Percentiles rank a stretch among this genome's conserved stretches.
Conservation (phyloP, 2,797 vertebrate genomes). For the Etheostoma nigrum region DNA sequence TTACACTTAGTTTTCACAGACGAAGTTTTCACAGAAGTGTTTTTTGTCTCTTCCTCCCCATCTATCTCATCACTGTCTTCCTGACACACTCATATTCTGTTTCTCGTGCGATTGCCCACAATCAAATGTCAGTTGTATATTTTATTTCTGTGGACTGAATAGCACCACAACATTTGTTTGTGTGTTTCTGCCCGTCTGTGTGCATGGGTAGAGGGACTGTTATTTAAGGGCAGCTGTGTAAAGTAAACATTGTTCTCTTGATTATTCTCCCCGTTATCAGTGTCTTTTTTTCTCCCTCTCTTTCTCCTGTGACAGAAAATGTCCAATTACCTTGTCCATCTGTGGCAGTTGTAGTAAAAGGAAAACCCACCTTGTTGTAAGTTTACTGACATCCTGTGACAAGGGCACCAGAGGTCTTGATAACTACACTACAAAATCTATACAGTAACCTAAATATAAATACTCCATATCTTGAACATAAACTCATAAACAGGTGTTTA, state of each 20-base stretch:
- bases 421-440: neutral
- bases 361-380: neutral
- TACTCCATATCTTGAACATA: neutral
- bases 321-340: neutral
- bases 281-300: neutral
- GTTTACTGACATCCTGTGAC: neutral
- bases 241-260: slow-evolving; percentile 32
- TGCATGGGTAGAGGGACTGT: slow-evolving; percentile 27
- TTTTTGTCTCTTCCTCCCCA: slow-evolving; percentile 4
- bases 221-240: slow-evolving; percentile 52
- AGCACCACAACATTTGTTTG: slow-evolving; percentile 24
- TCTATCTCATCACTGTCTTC: slow-evolving; percentile 12
- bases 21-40: neutral
- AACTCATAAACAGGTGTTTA: neutral
- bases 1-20: neutral
- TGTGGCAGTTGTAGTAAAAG: neutral
- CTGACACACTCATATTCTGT: slow-evolving; percentile 16
- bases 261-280: slow-evolving; percentile 8
- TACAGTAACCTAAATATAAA: neutral
- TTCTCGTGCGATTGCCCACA: slow-evolving; percentile 57
- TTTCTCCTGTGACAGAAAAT: neutral
- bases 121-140: slow-evolving; percentile 37
- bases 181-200: slow-evolving; percentile 7
- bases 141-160: slow-evolving; percentile 43
- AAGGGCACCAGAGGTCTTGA: neutral